Evolutionary conservation across 2,113 vertebrate genomes (phyloP), one percentile per base, ranked within the genome.

Genomic region (Thalassarche chlororhynchos): DNA sequence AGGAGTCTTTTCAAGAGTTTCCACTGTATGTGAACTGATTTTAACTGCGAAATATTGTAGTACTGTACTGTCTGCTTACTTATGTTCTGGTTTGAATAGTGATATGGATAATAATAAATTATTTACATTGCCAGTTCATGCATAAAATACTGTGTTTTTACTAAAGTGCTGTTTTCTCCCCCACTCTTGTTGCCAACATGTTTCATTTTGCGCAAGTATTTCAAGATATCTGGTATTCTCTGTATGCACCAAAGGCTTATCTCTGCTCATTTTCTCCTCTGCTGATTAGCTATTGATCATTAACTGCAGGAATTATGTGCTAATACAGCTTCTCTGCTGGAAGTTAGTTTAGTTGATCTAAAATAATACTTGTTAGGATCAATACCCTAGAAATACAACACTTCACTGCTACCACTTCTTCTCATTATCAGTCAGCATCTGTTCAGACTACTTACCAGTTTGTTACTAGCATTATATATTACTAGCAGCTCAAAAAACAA

Each of bases 211-310:
- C 0, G 0, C 70, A 61, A 28, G 16, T 79, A 76, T 76, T 91
- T 92, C 21, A 72, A 65, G 57, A 17, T 49, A 38, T 7, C 5
- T 76, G 60, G 23, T 70, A n/a, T 75, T 55, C 17, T 78, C n/a
- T 62, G 3, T 52, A 5, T 87, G n/a, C 19, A 81, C 34, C 29
- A 49, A 6, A 57, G 54, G 32, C 17, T 76, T 76, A 9, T 32
- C 47, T 90, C 51, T 89, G 55, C 68, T 88, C 24, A 4, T 90
- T 92, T 93, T 88, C 68, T 78, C 26, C 32, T 92, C 60, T 89
- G 55, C 76, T 92, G 47, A 82, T 95, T 76, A 89, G 26, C 87
- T 95, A 60, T 95, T 94, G 94, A 96, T 76, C 60, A 93, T 93
- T 69, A 94, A 52, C 70, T 17, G 7, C 77, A 85, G 84, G 81